A percentile compares a stretch with the other conserved stretches of the same genome.
Evolutionary conservation across 2,113 vertebrate genomes (phyloP).

Genomic region (Sorex araneus): DNA sequence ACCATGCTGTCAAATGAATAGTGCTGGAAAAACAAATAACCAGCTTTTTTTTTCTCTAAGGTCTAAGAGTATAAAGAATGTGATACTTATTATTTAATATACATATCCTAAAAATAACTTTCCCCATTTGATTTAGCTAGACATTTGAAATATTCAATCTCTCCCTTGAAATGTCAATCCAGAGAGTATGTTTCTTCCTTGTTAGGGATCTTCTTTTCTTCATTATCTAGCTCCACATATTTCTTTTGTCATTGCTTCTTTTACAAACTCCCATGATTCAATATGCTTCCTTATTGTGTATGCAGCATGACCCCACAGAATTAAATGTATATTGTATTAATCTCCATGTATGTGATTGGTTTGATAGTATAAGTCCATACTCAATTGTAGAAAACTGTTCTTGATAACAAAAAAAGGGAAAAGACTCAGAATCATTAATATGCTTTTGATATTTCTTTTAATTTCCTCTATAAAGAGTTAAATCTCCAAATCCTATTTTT

Average conservation of each 20-base stretch:
- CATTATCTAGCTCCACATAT: rapidly evolving
- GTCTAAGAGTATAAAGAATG: slow-evolving; percentile 7
- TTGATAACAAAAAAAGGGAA: neutral
- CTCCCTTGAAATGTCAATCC: rapidly evolving
- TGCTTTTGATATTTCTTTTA: neutral
- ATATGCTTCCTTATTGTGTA: neutral
- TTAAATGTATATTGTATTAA: neutral
- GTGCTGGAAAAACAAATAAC: neutral
- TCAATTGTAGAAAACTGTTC: neutral
- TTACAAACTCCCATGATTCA: neutral
- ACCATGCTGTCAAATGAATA: neutral
- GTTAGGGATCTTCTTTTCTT: neutral
- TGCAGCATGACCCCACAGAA: neutral
- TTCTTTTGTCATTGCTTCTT: neutral
- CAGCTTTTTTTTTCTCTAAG: neutral
- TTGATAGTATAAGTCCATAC: neutral
- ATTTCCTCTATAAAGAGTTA: neutral
- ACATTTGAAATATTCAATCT: neutral
- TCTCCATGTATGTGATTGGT: neutral
- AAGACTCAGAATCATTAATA: neutral
- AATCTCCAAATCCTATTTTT: no score
- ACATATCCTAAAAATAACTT: neutral
- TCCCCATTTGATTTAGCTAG: neutral
- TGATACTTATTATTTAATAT: neutral
- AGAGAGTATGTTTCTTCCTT: neutral